These are phyloP conservation scores for Coreius guichenoti DNA, from an alignment of 2,797 vertebrate species.

Conservation along the genomic window DNA sequence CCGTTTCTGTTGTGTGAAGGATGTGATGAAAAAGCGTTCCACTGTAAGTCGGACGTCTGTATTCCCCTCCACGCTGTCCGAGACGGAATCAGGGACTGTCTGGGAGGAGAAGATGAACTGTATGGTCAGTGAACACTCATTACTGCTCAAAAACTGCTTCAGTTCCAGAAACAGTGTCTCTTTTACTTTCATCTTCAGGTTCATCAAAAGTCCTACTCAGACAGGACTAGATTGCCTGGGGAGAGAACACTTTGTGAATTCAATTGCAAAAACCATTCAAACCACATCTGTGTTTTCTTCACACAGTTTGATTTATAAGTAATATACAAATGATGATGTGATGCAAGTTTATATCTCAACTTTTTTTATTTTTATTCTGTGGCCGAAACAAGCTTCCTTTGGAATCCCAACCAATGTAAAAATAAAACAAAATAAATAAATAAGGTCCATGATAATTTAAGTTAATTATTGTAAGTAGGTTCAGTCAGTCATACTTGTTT, in stretches of 20 bases:
- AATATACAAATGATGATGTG: too few species aligned
- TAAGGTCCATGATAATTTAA: too few species aligned
- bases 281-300: not conserved
- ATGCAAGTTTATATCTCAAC: not conserved
- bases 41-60: constrained; percentile 85
- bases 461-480: too few species aligned
- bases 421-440: too few species aligned
- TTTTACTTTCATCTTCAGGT: too few species aligned
- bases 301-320: not conserved
- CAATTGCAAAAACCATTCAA: not conserved
- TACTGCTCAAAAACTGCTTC: not conserved
- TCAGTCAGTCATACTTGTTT: not conserved
- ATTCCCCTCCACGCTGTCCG: constrained; percentile 67
- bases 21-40: constrained; percentile 75
- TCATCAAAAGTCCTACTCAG: not conserved
- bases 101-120: constrained; percentile 86
- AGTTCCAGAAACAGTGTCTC: not conserved
- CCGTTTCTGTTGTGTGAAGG: constrained; percentile 68
- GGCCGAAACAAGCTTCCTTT: too few species aligned
- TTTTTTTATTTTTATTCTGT: too few species aligned
- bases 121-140: not conserved
- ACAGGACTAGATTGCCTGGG: too few species aligned
- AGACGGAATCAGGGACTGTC: constrained; percentile 85
- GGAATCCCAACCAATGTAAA: too few species aligned
- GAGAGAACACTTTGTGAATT: too few species aligned